Evolutionary conservation across 2,797 vertebrate species (phyloP), one percentile per base, ranked within the genome.

Genomic region (Acrocephalus scirpaceus): DNA sequence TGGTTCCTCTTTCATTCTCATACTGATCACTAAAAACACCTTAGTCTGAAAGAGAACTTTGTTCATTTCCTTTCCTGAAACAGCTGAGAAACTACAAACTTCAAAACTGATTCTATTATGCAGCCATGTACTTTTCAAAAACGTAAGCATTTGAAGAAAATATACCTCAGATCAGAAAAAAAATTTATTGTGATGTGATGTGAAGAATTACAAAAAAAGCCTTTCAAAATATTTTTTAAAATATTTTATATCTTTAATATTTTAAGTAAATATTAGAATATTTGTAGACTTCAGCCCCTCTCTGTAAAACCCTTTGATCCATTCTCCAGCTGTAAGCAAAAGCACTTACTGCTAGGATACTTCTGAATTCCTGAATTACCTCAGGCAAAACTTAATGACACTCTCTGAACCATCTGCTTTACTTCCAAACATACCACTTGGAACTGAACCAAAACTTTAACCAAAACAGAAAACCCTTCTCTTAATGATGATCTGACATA

Each of bases 11-110:
- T 97, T 97, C 96, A 97, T 97, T 97, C 97, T 97, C 97, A 96
- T 97, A 86, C 97, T 94, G 97, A 98, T 98, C 98, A 98, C 98
- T n/a, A 98, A 97, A 96, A 86, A 95, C 93, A 95, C 96, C 97
- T 98, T 98, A 98, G 97, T 98, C 73, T 42, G 36, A 73, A 94
- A 88, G 72, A 16, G 16, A 53, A 38, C 50, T 94, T 75, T 75
- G 36, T 79, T 94, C 92, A 88, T 82, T 66, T 79, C 44, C 36
- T 22, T 71, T 88, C 29, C 29, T 26, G 36, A 45, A 58, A 56
- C 2, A 83, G 69, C 25, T 36, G 57, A 83, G 61, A 80, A 54
- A 36, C 61, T 82, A 69, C 58, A 50, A 66, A 57, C 84, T 82
- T 92, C 91, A 93, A 70, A 45, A 4, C 30, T 44, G 82, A 87